These are phyloP conservation scores for Columbina picui DNA, from an alignment of 2,113 vertebrate genomes.

Conservation along the genomic window DNA sequence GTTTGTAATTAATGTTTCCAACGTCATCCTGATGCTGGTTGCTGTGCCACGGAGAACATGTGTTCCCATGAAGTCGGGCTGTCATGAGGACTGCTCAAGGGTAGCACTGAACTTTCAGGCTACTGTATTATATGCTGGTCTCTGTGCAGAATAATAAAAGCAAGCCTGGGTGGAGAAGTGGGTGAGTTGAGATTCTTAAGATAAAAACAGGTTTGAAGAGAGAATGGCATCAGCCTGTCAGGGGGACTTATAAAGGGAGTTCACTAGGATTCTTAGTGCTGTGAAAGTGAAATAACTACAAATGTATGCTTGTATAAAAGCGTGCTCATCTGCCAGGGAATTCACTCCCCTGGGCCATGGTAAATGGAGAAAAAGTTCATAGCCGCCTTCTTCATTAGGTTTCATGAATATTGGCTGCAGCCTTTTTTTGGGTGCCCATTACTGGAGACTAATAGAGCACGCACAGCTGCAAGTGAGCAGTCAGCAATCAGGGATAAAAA, in stretches of 20 bases:
- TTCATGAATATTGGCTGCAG: neutral
- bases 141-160: neutral
- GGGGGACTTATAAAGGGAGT: neutral
- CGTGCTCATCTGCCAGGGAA: neutral
- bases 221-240: neutral
- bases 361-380: neutral
- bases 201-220: neutral
- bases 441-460: neutral
- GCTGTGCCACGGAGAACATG: accelerated
- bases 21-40: neutral
- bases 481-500: neutral
- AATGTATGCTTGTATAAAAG: neutral
- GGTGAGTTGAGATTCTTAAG: neutral
- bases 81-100: neutral
- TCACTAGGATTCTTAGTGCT: neutral
- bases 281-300: neutral
- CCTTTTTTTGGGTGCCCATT: neutral
- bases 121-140: accelerated
- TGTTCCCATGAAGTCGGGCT: neutral
- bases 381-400: neutral
- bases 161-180: neutral
- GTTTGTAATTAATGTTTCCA: neutral
- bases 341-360: neutral
- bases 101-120: neutral
- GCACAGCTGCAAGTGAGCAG: neutral